phyloP scores from a whole-genome alignment of 2,113 vertebrate genomes.

The Eonycteris spelaea region DNA sequence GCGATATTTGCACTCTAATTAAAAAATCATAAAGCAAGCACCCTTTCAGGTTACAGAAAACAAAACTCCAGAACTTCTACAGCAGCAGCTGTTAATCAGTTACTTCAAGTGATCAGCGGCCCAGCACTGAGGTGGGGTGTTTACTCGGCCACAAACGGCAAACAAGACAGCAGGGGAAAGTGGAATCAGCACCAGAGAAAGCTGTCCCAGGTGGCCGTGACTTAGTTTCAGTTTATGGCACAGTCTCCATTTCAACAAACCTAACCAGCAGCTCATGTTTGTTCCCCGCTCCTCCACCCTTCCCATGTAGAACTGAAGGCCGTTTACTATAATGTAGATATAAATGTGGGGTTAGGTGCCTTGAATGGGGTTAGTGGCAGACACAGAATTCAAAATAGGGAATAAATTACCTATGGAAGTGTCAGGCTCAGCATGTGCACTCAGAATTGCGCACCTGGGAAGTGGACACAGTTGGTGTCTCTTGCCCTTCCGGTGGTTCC shows the following conservation, averaged over 20 bases:
- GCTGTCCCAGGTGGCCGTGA: background rate
- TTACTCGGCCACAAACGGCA: slow-evolving; percentile 76
- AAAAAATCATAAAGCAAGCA: slow-evolving; percentile 90
- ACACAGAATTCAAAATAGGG: background rate
- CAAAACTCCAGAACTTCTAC: slow-evolving; percentile 79
- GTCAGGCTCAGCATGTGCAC: background rate
- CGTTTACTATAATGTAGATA: background rate
- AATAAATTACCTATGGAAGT: background rate
- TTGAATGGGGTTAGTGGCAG: background rate
- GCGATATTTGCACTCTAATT: slow-evolving; percentile 93
- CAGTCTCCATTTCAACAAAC: background rate
- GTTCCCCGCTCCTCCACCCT: background rate
- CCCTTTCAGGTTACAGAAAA: slow-evolving; percentile 84
- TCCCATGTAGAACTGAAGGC: background rate
- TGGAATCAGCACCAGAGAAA: slow-evolving; percentile 28
- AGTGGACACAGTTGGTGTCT: background rate
- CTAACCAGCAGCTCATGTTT: background rate
- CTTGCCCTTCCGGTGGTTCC: background rate
- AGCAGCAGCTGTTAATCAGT: slow-evolving; percentile 86
- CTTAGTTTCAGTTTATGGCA: background rate
- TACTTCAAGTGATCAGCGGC: slow-evolving; percentile 83
- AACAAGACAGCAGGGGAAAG: slow-evolving; percentile 74
- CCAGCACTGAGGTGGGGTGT: slow-evolving; percentile 71
- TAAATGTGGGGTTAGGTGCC: background rate
- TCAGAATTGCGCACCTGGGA: background rate